phyloP scores from a whole-genome alignment of 2,797 vertebrate genomes.

The Chelonia mydas region DNA sequence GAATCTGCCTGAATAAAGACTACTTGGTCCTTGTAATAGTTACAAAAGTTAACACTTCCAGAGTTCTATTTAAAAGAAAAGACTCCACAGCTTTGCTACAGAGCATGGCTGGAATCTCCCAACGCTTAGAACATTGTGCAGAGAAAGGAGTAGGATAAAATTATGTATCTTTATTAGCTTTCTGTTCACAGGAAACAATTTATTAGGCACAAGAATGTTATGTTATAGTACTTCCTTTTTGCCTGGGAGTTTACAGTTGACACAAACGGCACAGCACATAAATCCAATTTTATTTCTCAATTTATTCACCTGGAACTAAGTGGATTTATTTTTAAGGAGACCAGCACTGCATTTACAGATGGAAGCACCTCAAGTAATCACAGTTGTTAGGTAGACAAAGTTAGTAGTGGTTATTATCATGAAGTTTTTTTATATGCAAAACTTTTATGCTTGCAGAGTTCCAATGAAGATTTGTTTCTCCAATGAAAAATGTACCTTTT shows the following conservation, averaged over 20 bases:
- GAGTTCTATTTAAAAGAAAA: background rate
- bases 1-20: background rate
- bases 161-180: slow-evolving; percentile 73
- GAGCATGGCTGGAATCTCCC: slow-evolving; percentile 21
- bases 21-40: background rate
- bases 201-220: slow-evolving; percentile 73
- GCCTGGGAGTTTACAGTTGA: slow-evolving; percentile 68
- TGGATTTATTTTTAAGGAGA: slow-evolving; percentile 58
- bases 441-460: slow-evolving; percentile 61
- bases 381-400: slow-evolving; percentile 56
- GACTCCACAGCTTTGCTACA: background rate
- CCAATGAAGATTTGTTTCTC: slow-evolving; percentile 49
- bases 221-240: slow-evolving; percentile 69
- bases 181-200: slow-evolving; percentile 79
- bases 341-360: slow-evolving; percentile 65
- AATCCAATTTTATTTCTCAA: slow-evolving; percentile 81
- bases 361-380: slow-evolving; percentile 68
- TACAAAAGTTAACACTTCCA: background rate
- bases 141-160: slow-evolving; percentile 57
- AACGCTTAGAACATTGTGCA: background rate
- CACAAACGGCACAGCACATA: slow-evolving; percentile 65
- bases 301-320: slow-evolving; percentile 82
- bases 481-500: slow-evolving; percentile 75
- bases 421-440: slow-evolving; percentile 51
- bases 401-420: slow-evolving; percentile 43